Percentiles rank a stretch among this genome's conserved stretches.
phyloP scores from a whole-genome alignment of 1,140 invertebrate genomes.

The Drosophila pandora region DNA sequence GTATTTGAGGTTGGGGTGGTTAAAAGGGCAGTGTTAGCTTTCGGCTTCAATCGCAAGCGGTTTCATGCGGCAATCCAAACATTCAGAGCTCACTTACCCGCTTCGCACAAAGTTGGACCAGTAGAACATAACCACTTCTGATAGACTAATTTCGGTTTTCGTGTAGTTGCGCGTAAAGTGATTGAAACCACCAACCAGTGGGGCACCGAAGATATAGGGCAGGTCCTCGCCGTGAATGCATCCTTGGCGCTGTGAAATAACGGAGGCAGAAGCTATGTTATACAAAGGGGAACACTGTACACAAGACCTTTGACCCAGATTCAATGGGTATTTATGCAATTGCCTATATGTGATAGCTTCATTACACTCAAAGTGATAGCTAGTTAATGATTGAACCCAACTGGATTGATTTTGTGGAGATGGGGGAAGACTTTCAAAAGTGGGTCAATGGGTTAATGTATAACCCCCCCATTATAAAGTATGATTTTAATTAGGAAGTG shows the following conservation, averaged over 20 bases:
- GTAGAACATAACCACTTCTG: conserved; percentile 96
- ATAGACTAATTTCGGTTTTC: conserved; percentile 93
- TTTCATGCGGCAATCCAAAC: not conserved
- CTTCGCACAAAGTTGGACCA: conserved; percentile 98
- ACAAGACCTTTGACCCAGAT: not conserved
- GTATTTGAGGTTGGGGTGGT: conserved; percentile 5
- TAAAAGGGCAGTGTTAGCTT: not conserved
- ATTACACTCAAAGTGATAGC: not conserved
- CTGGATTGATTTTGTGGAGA: not conserved
- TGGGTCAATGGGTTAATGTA: not conserved
- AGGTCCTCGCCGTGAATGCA: conserved; percentile 97
- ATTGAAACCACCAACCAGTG: conserved; percentile 90
- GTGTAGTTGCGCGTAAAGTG: conserved; percentile 95
- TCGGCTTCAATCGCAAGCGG: not conserved
- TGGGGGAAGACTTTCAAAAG: not conserved
- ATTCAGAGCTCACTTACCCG: conserved; percentile 89
- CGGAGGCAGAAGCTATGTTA: conserved; percentile 9
- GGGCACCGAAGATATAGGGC: conserved; percentile 94
- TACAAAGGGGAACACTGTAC: not conserved
- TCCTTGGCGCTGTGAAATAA: conserved; percentile 88
- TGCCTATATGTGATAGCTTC: not conserved
- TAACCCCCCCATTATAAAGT: not conserved
- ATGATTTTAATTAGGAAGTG: not conserved
- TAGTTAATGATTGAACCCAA: not conserved
- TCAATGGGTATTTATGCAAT: conserved; percentile 1